phyloP scores from a whole-genome alignment of 2,797 vertebrate species.

The Loris lydekkerianus region DNA sequence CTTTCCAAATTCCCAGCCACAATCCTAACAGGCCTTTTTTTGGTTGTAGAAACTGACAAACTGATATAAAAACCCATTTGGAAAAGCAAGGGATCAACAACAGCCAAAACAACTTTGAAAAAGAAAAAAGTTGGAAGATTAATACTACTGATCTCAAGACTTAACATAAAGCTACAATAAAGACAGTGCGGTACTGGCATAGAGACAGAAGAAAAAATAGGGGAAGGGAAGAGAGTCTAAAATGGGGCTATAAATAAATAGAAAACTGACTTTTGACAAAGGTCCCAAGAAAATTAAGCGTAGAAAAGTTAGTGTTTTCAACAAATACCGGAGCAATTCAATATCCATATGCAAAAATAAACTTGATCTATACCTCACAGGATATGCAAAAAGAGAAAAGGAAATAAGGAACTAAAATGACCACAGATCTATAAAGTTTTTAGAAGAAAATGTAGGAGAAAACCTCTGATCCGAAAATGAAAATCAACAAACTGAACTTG shows the following conservation, averaged over 20 bases:
- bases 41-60: background rate
- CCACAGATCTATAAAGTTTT: background rate
- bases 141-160: background rate
- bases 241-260: background rate
- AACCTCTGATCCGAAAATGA: background rate
- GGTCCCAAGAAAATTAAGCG: background rate
- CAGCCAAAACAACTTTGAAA: background rate
- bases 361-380: background rate
- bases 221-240: background rate
- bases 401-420: too few species aligned
- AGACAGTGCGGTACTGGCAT: background rate
- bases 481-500: slow-evolving; percentile 6
- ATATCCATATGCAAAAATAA: background rate
- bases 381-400: background rate
- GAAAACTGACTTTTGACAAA: background rate
- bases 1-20: background rate
- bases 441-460: slow-evolving; percentile 7
- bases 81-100: slow-evolving; percentile 13
- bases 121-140: background rate
- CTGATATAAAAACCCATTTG: background rate
- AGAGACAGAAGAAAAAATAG: background rate
- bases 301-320: background rate
- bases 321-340: background rate
- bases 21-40: background rate
- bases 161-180: background rate